Evolutionary conservation across 2,113 vertebrate species (phyloP).

Genomic region (Hyla sarda): DNA sequence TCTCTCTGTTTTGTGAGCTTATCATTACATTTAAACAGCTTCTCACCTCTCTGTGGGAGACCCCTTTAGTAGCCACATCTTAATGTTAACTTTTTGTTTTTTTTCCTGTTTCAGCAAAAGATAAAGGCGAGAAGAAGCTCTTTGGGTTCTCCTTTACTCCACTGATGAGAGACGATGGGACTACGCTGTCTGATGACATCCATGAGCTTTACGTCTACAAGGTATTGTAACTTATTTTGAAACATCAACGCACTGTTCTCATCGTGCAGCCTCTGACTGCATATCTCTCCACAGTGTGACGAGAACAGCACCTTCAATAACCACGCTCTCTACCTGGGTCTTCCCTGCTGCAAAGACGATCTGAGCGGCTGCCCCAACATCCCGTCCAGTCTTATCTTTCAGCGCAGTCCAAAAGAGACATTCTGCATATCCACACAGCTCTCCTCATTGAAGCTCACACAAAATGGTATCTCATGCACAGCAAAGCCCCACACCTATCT

Average conservation of each 20-base stretch:
- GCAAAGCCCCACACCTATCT: not conserved
- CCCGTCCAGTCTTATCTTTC: conserved; percentile 91
- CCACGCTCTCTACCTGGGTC: conserved; percentile 91
- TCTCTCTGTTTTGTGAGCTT: too few relatives aligned
- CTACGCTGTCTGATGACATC: conserved; percentile 91
- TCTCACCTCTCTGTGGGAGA: not conserved
- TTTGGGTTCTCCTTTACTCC: conserved; percentile 96
- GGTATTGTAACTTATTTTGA: conserved; percentile 71
- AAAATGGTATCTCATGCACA: conserved; percentile 80
- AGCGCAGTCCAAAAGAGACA: conserved; percentile 93
- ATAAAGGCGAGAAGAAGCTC: conserved; percentile 96
- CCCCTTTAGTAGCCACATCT: not conserved
- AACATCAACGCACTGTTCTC: not conserved
- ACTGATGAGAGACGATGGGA: conserved; percentile 95
- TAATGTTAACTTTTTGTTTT: not conserved
- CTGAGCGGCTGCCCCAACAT: conserved; percentile 91
- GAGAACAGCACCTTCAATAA: conserved; percentile 96
- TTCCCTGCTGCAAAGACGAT: conserved; percentile 95
- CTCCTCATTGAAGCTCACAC: conserved; percentile 95
- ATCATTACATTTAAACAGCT: too few relatives aligned
- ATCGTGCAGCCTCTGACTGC: not conserved
- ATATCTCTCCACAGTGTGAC: conserved; percentile 80
- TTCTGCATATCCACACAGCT: conserved; percentile 94
- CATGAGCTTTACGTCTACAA: conserved; percentile 97
- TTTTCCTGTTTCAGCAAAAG: conserved; percentile 81